Conservation (phyloP, 2,113 vertebrate species). For the Zapornia atra region DNA sequence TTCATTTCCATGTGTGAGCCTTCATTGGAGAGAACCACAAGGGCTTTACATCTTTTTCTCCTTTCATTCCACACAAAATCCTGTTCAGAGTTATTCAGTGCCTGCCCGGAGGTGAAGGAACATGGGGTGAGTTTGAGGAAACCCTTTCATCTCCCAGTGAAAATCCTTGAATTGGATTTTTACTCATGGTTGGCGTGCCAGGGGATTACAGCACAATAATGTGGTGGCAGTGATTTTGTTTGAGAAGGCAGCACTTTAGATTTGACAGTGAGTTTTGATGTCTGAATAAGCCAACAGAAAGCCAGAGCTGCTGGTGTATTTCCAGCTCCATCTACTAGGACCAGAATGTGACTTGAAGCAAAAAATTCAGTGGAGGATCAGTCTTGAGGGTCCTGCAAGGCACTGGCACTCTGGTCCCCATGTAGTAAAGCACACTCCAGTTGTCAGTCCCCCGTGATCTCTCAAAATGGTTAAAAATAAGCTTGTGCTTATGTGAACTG, state of each 20-base stretch:
- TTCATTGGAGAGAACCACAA: not conserved
- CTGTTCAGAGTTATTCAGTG: conserved; percentile 9
- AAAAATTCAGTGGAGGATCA: not conserved
- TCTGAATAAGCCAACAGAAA: not conserved
- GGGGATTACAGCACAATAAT: not conserved
- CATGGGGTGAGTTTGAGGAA: not conserved
- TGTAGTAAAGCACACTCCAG: not conserved
- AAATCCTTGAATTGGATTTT: conserved; percentile 26
- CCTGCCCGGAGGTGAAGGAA: not conserved
- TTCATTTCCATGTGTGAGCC: not conserved
- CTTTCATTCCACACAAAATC: conserved; percentile 34
- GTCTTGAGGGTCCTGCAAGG: not conserved
- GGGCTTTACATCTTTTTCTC: not conserved
- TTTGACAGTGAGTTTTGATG: not conserved
- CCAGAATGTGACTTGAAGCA: not conserved
- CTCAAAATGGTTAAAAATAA: not conserved
- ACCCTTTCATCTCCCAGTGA: conserved; percentile 3
- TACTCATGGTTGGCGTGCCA: not conserved
- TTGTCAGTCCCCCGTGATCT: not conserved
- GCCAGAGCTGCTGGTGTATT: not conserved
- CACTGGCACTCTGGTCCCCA: not conserved
- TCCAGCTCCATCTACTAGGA: not conserved
- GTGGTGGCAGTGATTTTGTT: not conserved
- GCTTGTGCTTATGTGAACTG: not conserved
- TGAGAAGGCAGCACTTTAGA: not conserved